Percentiles rank a stretch among this genome's conserved stretches.
Conservation (phyloP, 2,888 invertebrate genomes). For the Ceramica pisi region DNA sequence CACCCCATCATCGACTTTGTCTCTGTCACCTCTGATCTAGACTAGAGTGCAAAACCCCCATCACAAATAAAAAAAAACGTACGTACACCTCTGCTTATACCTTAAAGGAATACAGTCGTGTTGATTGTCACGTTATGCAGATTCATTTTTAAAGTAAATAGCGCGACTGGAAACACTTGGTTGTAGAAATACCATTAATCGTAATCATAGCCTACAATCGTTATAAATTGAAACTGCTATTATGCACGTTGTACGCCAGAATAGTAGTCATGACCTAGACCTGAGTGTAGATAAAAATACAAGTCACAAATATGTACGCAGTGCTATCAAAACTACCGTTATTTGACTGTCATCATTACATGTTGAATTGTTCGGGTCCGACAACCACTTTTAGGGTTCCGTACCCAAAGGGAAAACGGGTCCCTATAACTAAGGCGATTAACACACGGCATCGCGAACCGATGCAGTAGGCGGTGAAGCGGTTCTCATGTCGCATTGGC, state of each 20-base stretch:
- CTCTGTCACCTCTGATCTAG: no score
- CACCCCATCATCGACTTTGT: no score
- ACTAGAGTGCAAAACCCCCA: no score
- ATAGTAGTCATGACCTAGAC: neutral
- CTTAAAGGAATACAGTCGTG: neutral
- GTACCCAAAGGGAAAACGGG: no score
- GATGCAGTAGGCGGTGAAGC: no score
- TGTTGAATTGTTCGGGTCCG: no score
- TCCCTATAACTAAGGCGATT: no score
- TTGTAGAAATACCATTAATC: conserved; percentile 10
- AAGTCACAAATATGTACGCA: neutral
- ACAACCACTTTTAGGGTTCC: no score
- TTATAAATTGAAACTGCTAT: neutral
- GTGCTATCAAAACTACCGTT: neutral
- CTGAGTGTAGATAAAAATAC: neutral
- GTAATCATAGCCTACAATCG: neutral
- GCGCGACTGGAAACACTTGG: neutral
- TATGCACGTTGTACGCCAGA: neutral
- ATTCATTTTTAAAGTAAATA: neutral
- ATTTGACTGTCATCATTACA: neutral
- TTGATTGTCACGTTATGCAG: neutral
- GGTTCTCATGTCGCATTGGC: no score
- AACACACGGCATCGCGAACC: no score
- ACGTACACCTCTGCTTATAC: neutral
- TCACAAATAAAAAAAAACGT: no score